Conservation (phyloP, 2,888 invertebrate species). For the Lysandra bellargus region DNA sequence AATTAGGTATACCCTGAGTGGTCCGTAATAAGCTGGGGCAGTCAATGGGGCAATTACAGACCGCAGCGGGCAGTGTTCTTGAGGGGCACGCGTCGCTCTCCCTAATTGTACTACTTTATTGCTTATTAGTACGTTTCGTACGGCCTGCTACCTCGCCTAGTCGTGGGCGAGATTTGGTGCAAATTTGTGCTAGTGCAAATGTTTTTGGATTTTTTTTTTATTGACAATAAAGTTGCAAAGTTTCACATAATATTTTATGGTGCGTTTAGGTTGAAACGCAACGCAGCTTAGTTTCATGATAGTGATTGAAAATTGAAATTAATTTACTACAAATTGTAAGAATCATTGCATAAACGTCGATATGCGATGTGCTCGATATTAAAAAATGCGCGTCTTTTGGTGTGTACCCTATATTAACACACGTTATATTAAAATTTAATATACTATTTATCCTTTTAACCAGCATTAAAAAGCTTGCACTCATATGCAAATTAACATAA, state of each 20-base stretch:
- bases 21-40: conserved; percentile 39
- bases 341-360: too few species aligned
- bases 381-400: too few species aligned
- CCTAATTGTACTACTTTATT: conserved; percentile 52
- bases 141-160: background rate
- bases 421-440: too few species aligned
- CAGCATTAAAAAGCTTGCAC: background rate
- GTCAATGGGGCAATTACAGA: conserved; percentile 61
- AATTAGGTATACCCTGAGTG: conserved; percentile 7
- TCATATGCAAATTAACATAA: conserved; percentile 6
- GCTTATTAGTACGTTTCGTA: conserved; percentile 41
- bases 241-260: too few species aligned
- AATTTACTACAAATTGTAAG: too few species aligned
- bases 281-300: too few species aligned
- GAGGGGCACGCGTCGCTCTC: conserved; percentile 52
- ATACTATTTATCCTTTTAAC: background rate
- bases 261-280: too few species aligned
- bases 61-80: conserved; percentile 55
- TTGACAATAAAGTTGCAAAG: too few species aligned
- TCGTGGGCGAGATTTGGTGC: background rate
- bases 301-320: too few species aligned
- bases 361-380: too few species aligned
- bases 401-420: too few species aligned
- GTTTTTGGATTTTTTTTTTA: background rate
- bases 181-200: background rate